These are phyloP conservation scores for Panzeria rudis DNA, from an alignment of 2,888 invertebrate species.

Conservation along the genomic window DNA sequence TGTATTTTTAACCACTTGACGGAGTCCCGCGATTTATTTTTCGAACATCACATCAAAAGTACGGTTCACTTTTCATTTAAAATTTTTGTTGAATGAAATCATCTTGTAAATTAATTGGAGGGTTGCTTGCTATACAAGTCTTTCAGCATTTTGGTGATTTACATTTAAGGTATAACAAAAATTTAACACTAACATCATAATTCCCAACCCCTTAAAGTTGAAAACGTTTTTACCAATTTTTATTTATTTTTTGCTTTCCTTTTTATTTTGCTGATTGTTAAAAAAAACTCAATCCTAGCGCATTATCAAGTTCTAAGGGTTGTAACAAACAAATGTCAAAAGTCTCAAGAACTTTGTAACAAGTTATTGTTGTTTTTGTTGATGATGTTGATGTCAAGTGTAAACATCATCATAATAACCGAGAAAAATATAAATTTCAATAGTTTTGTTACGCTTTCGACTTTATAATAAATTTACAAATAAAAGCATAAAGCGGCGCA, in stretches of 20 bases:
- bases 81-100: constrained; percentile 2
- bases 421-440: constrained; percentile 50
- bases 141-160: constrained; percentile 24
- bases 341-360: constrained; percentile 63
- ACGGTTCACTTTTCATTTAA: not conserved
- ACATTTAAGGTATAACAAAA: constrained; percentile 31
- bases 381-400: constrained; percentile 61
- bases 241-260: not conserved
- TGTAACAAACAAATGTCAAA: constrained; percentile 62
- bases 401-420: constrained; percentile 59
- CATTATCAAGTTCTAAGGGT: constrained; percentile 42
- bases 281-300: not conserved
- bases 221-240: constrained; percentile 26
- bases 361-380: constrained; percentile 53
- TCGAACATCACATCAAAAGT: not conserved
- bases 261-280: constrained; percentile 4
- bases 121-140: constrained; percentile 34
- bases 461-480: constrained; percentile 62
- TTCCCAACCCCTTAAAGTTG: constrained; percentile 48
- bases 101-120: constrained; percentile 22
- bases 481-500: constrained; percentile 61
- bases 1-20: constrained; percentile 6
- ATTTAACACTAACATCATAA: constrained; percentile 59
- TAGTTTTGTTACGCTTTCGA: constrained; percentile 64
- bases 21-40: not conserved